phyloP scores from a whole-genome alignment of 2,113 vertebrate genomes.

The Columbina picui region DNA sequence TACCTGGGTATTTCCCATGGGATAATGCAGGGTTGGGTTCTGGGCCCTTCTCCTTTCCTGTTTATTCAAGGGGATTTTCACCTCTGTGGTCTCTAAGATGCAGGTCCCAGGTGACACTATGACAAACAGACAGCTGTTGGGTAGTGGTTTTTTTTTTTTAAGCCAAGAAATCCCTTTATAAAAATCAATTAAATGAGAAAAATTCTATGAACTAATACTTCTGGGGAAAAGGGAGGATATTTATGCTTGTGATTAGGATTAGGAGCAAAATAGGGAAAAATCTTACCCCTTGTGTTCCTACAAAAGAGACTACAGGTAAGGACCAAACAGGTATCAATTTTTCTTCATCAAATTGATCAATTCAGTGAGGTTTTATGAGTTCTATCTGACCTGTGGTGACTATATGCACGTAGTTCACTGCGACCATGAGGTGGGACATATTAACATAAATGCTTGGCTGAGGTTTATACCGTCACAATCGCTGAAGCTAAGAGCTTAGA shows the following conservation, averaged over 20 bases:
- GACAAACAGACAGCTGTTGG: not conserved
- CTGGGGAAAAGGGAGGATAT: not conserved
- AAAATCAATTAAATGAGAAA: not conserved
- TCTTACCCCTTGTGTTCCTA: not conserved
- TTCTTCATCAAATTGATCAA: not conserved
- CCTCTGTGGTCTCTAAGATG: not conserved
- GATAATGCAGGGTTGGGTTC: not conserved
- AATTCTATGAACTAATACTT: not conserved
- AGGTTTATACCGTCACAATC: not conserved
- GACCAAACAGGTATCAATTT: not conserved
- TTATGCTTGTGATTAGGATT: not conserved
- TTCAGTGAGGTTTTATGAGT: not conserved
- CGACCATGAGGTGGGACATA: not conserved
- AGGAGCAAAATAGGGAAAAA: not conserved
- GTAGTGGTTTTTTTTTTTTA: not conserved
- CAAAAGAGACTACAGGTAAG: not conserved
- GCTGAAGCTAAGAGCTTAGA: not conserved
- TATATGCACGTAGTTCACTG: not conserved
- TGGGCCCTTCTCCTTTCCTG: not conserved
- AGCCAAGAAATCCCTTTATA: not conserved
- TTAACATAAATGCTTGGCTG: not conserved
- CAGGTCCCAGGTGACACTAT: not conserved
- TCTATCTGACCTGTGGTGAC: not conserved
- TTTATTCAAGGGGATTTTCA: constrained; percentile 11
- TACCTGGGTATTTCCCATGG: not conserved